Evolutionary conservation across 2,797 vertebrate genomes (phyloP).

Genomic region (Prionace glauca): DNA sequence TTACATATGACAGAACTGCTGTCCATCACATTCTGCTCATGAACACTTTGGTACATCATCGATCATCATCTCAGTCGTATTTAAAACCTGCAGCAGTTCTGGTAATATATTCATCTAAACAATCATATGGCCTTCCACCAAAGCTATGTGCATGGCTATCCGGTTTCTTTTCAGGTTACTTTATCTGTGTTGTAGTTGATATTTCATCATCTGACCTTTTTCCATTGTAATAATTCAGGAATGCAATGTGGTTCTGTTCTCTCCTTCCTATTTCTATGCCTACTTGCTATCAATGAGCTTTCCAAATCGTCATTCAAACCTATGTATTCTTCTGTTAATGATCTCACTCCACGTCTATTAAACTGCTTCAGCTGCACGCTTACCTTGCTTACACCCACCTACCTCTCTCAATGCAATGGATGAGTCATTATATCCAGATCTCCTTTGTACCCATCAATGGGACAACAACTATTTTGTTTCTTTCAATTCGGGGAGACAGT

Average conservation of each 20-base stretch:
- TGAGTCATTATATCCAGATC: not conserved
- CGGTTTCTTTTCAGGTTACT: not conserved
- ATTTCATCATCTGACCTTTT: not conserved
- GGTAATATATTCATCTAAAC: not conserved
- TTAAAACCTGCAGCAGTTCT: not conserved
- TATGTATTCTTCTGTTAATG: not conserved
- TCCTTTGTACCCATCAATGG: not conserved
- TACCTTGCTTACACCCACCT: not conserved
- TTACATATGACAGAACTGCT: not conserved
- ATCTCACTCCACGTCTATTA: not conserved
- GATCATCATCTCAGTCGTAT: not conserved
- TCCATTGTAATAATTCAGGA: too few relatives aligned
- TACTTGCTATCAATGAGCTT: not conserved
- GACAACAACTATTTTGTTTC: not conserved
- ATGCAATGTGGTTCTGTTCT: not conserved
- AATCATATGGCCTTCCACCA: not conserved
- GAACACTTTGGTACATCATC: not conserved
- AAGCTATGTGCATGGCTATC: not conserved
- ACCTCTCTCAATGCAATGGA: not conserved
- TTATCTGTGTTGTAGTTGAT: not conserved
- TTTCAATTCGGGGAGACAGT: not conserved
- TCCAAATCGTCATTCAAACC: not conserved
- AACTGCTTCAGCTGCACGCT: not conserved
- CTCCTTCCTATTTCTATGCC: not conserved
- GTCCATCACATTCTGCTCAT: not conserved